Conservation (phyloP, 2,797 vertebrate species). For the Malacoctenus gilli region DNA sequence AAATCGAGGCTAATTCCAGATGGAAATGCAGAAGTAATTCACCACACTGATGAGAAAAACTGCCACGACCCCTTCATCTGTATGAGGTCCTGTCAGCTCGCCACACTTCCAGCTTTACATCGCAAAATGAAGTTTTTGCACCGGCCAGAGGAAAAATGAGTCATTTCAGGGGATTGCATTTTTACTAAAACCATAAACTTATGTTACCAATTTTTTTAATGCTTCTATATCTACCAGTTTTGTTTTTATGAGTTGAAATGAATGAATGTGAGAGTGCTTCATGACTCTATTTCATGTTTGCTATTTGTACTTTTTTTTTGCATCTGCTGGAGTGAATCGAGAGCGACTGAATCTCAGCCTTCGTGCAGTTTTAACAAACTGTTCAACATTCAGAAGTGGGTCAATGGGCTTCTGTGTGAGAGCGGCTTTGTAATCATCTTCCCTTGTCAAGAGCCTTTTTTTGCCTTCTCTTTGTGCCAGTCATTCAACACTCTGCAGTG, state of each 20-base stretch:
- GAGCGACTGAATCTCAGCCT: too few relatives aligned
- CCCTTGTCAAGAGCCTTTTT: conserved; percentile 7
- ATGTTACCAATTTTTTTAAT: too few relatives aligned
- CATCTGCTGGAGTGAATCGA: too few relatives aligned
- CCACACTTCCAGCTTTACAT: not conserved
- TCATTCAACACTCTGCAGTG: conserved; percentile 3
- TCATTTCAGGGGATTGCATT: too few relatives aligned
- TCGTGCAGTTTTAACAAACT: not conserved
- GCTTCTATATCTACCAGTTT: too few relatives aligned
- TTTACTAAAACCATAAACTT: too few relatives aligned
- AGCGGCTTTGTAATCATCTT: conserved; percentile 30
- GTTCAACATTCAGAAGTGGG: conserved; percentile 24
- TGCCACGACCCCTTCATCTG: not conserved
- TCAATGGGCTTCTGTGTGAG: conserved; percentile 21
- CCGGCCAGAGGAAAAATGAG: too few relatives aligned
- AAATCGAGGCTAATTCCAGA: too few relatives aligned
- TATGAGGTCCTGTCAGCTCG: not conserved
- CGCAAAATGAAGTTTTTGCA: not conserved
- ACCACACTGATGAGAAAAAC: not conserved
- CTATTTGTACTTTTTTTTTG: too few relatives aligned
- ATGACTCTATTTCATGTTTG: too few relatives aligned
- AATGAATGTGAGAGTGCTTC: too few relatives aligned
- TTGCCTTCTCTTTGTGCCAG: conserved; percentile 10
- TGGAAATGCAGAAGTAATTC: not conserved
- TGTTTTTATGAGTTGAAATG: too few relatives aligned